Evolutionary conservation across 2,797 vertebrate genomes (phyloP).

Genomic region (Fratercula arctica): DNA sequence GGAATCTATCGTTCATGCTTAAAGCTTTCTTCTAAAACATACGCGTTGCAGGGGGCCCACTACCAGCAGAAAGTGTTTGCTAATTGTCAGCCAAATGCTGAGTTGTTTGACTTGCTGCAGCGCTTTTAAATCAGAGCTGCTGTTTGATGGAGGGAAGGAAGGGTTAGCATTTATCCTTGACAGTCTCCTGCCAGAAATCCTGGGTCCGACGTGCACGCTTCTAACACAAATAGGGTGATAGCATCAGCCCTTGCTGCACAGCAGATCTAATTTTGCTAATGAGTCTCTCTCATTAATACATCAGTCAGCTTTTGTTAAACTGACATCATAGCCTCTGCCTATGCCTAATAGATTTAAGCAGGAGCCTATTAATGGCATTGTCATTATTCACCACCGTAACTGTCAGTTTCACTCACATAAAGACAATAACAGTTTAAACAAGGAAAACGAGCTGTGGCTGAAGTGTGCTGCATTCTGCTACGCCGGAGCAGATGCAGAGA

Average conservation of each 20-base stretch:
- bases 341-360: neutral
- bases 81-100: neutral
- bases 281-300: neutral
- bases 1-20: neutral
- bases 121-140: neutral
- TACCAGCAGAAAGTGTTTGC: neutral
- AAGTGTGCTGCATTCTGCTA: neutral
- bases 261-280: slow-evolving; percentile 23
- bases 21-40: neutral
- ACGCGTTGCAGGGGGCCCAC: neutral
- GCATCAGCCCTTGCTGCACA: neutral
- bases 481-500: neutral
- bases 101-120: neutral
- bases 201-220: neutral
- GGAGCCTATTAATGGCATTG: neutral
- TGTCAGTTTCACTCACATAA: neutral
- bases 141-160: neutral
- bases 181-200: neutral
- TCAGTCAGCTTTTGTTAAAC: neutral
- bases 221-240: neutral
- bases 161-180: neutral
- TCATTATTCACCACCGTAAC: neutral
- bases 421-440: neutral
- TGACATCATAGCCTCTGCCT: neutral
- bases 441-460: neutral